These are phyloP conservation scores for Trachythela sp. DNA, from an alignment of 64 coral and sea anemone genomes.

Conservation along the genomic window DNA sequence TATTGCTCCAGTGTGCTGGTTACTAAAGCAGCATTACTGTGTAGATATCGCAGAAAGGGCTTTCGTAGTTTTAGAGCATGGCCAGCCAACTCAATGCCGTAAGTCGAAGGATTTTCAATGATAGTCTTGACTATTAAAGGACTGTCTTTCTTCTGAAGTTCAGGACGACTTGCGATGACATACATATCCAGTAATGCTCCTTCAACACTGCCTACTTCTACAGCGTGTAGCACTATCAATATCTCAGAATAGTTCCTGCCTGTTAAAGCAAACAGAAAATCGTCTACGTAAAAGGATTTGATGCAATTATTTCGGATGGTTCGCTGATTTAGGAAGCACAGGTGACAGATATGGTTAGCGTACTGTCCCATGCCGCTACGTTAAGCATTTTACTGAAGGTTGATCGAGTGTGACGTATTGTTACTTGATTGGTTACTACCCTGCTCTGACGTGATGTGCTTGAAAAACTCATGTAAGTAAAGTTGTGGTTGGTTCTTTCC, in stretches of 20 bases:
- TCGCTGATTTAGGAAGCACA: no score
- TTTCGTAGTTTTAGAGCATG: neutral
- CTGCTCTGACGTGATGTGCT: no score
- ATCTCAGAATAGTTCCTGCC: neutral
- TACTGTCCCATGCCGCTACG: no score
- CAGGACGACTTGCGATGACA: neutral
- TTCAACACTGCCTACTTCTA: neutral
- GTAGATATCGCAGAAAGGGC: neutral
- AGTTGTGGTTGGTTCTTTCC: no score
- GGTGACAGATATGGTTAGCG: no score
- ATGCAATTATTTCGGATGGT: no score
- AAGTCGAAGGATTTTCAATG: neutral
- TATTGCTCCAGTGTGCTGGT: neutral
- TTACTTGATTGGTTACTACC: no score
- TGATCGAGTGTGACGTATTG: no score
- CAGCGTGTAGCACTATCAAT: neutral
- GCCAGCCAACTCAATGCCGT: neutral
- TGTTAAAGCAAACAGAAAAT: neutral
- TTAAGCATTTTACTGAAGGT: no score
- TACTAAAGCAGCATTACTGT: neutral
- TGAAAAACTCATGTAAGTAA: no score
- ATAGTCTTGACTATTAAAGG: neutral
- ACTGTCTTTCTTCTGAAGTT: neutral
- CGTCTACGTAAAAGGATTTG: no score
- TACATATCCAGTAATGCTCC: neutral